A percentile compares a stretch with the other conserved stretches of the same genome.
Conservation (phyloP, 2,113 vertebrate genomes). For the Equus quagga region DNA sequence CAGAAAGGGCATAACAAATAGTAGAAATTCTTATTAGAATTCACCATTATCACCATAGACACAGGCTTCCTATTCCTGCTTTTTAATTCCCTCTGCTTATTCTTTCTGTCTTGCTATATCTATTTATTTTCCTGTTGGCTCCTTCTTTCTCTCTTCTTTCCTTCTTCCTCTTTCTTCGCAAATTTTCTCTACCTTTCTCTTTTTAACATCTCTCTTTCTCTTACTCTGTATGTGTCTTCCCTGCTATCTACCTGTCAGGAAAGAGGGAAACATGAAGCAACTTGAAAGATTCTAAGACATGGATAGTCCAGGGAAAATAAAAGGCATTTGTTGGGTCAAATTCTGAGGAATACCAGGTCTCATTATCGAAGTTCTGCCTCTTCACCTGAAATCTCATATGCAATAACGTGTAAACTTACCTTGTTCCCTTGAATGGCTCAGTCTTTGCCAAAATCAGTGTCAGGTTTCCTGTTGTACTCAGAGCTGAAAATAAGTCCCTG, state of each 20-base stretch:
- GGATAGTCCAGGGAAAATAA: constrained; percentile 28
- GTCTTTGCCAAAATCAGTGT: constrained; percentile 42
- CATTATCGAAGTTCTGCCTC: constrained; percentile 3
- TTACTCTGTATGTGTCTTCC: background rate
- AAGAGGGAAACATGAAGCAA: constrained; percentile 36
- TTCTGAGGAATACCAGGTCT: constrained; percentile 19
- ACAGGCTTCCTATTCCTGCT: background rate
- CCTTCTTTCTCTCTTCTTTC: background rate
- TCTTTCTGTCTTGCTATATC: background rate
- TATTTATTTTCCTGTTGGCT: background rate
- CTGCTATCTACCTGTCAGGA: background rate
- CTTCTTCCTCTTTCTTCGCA: background rate
- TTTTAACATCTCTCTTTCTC: background rate
- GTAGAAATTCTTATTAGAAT: background rate
- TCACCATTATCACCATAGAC: background rate
- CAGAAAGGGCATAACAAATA: background rate
- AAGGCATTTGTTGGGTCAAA: constrained; percentile 10
- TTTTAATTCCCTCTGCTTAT: background rate
- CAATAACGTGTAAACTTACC: constrained; percentile 43
- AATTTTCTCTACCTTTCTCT: background rate
- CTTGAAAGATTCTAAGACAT: constrained; percentile 3
- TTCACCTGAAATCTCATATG: constrained; percentile 23
- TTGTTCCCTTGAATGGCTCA: background rate
- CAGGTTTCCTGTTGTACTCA: constrained; percentile 53
- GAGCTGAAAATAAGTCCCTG: constrained; percentile 58